These are phyloP conservation scores for Rhinoderma darwinii DNA, from an alignment of 2,113 vertebrate genomes.

Conservation along the genomic window DNA sequence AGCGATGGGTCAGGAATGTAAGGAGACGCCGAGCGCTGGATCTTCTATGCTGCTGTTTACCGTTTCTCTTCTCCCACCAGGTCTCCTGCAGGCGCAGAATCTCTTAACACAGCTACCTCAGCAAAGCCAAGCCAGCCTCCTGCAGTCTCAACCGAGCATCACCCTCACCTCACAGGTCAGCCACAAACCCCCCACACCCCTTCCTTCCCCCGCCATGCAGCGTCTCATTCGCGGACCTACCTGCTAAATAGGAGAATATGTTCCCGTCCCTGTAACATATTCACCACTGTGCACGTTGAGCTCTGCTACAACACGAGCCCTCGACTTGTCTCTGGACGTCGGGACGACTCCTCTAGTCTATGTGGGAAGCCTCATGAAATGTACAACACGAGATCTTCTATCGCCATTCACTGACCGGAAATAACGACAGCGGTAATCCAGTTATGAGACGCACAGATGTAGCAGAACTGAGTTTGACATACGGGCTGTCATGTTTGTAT, in stretches of 20 bases:
- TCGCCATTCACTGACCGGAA: no score
- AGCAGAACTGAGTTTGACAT: no score
- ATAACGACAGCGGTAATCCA: no score
- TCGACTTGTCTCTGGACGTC: no score
- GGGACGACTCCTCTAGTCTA: no score
- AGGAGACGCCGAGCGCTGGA: background rate
- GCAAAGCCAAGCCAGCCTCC: conserved; percentile 99
- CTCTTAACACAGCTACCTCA: conserved; percentile 99
- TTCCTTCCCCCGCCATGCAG: background rate
- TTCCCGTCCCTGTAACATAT: background rate
- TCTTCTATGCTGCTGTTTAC: background rate
- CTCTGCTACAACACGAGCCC: background rate
- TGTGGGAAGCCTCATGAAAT: background rate
- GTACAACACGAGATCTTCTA: background rate
- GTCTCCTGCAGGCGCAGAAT: conserved; percentile 95
- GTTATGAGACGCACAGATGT: no score
- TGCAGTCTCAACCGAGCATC: conserved; percentile 97
- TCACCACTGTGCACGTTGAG: no score
- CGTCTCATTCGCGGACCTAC: no score
- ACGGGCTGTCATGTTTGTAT: no score
- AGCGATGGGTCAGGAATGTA: background rate
- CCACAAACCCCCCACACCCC: conserved; percentile 1
- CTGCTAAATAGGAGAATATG: background rate
- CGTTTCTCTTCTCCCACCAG: conserved; percentile 66
- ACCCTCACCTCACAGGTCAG: conserved; percentile 94